Conservation (phyloP, 1,140 invertebrate genomes). For the Dolichoris vasculosae region DNA sequence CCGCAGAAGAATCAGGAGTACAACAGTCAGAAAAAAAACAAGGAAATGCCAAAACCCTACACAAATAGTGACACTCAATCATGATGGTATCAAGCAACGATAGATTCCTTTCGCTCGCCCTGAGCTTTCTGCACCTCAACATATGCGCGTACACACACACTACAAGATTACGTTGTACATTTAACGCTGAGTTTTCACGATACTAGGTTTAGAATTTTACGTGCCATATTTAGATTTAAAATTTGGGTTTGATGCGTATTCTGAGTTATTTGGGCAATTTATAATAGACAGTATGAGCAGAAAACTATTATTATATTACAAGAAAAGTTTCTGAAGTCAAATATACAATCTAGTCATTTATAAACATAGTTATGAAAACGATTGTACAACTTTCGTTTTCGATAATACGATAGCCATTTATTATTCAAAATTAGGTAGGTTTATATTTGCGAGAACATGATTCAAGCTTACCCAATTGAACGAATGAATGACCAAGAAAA, state of each 20-base stretch:
- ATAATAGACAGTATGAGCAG: too few relatives aligned
- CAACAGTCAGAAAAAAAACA: neutral
- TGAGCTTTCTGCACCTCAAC: neutral
- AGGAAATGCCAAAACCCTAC: conserved; percentile 39
- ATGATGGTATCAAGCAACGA: conserved; percentile 46
- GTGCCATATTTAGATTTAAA: neutral
- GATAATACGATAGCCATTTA: too few relatives aligned
- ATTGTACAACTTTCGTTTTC: too few relatives aligned
- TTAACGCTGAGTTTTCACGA: neutral
- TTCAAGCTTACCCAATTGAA: too few relatives aligned
- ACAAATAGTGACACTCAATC: conserved; percentile 48
- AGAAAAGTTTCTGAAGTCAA: too few relatives aligned
- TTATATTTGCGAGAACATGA: too few relatives aligned
- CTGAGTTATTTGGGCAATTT: neutral
- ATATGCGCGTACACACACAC: neutral
- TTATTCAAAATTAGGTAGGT: too few relatives aligned
- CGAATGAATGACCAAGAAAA: too few relatives aligned
- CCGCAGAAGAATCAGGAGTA: conserved; percentile 10
- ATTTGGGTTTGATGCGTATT: neutral
- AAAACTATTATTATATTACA: too few relatives aligned
- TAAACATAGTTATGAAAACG: too few relatives aligned
- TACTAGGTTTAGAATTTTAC: neutral
- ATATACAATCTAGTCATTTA: too few relatives aligned
- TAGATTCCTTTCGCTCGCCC: conserved; percentile 43
- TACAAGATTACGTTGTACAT: neutral